Evolutionary conservation across 2,113 vertebrate species (phyloP), one percentile per base, ranked within the genome.

Genomic region (Empidonax traillii): DNA sequence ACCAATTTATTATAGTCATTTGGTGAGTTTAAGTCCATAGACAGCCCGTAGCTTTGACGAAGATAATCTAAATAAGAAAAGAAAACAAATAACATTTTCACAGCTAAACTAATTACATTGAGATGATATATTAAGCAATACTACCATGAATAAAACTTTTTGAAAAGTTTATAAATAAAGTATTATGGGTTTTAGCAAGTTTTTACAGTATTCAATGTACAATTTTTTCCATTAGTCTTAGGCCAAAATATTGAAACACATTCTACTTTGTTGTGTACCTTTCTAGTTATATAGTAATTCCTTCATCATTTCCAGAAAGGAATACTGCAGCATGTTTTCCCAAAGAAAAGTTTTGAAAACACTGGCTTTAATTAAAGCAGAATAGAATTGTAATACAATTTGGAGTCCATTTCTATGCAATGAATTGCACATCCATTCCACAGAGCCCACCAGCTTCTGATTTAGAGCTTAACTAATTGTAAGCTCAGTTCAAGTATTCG

Each of bases 1-100:
- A 99, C 99, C 99, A 99, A 98, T 99, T 99, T 99, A 98, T 99
- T 99, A 98, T 99, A 99, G 98, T 99, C 99, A 87, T 99, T 99
- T 97, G 99, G 98, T 85, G 99, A 98, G 94, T 98, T 98, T 89
- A 99, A 99, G 95, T 99, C 99, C 95, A 98, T 99, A 89, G 99
- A 99, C 91, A 99, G 98, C 96, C 99, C 99, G 97, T 99, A 99
- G 98, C 99, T 99, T 98, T 99, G 99, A 97, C 99, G 99, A 95
- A 99, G 98, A 98, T 99, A 99, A 98, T 99, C 99, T 99, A 98
- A 92, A 43, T 87, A 58, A 92, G 68, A 49, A 73, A 82, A 79
- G 44, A 27, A 49, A 21, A 17, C 20, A 25, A 68, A 43, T 1
- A n/a, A 67, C 4, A 5, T 72, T 92, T 95, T 87, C 63, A 78